Conservation (phyloP, 2,797 vertebrate genomes). For the Sebastes minor region DNA sequence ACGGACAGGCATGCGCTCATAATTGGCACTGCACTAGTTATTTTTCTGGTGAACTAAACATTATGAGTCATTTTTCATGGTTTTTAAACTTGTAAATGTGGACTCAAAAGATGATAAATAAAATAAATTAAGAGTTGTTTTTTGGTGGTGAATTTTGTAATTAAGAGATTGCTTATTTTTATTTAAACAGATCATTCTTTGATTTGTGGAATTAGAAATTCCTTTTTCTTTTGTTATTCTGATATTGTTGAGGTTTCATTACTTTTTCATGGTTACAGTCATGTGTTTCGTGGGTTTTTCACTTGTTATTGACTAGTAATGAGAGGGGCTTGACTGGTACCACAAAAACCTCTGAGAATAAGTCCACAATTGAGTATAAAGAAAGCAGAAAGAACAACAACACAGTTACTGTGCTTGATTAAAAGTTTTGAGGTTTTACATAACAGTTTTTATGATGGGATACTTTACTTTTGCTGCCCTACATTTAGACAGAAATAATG, state of each 20-base stretch:
- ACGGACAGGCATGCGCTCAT: no score
- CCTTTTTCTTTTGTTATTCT: neutral
- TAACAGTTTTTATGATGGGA: neutral
- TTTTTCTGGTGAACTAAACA: neutral
- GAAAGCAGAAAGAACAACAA: neutral
- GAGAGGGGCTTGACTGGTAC: neutral
- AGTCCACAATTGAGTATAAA: neutral
- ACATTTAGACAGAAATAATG: neutral
- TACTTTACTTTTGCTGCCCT: neutral
- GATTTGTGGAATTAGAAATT: neutral
- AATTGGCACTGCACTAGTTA: no score
- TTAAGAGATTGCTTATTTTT: neutral
- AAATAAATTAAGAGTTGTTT: neutral
- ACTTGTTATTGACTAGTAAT: neutral
- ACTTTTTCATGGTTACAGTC: neutral
- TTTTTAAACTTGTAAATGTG: neutral
- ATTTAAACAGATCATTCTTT: neutral
- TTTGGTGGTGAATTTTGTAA: neutral
- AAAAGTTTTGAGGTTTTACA: neutral
- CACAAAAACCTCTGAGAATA: neutral
- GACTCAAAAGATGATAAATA: neutral
- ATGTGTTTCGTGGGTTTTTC: neutral
- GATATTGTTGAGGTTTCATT: neutral
- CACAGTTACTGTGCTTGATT: neutral
- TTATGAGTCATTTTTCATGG: neutral